A percentile compares a stretch with the other conserved stretches of the same genome.
Evolutionary conservation across 1,140 invertebrate genomes (phyloP).

Genomic region (Aphis craccivora): DNA sequence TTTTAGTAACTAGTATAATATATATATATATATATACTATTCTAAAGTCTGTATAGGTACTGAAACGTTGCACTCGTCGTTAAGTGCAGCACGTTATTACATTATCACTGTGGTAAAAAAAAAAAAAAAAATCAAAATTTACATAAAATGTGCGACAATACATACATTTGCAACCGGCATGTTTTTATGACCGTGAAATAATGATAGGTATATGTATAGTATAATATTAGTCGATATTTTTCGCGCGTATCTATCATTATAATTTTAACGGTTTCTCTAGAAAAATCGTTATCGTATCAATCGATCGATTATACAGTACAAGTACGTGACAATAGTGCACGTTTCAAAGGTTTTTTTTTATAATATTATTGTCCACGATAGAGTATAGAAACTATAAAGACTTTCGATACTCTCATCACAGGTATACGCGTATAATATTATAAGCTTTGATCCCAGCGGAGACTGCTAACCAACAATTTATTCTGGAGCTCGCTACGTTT

Average conservation of each 20-base stretch:
- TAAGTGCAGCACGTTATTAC: not conserved
- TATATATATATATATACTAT: not conserved
- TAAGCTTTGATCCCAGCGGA: not conserved
- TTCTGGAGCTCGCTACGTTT: not conserved
- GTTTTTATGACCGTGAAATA: not conserved
- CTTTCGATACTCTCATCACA: not conserved
- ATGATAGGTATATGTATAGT: not conserved
- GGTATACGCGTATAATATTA: not conserved
- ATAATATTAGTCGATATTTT: not conserved
- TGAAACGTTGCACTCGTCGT: not conserved
- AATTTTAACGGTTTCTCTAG: not conserved
- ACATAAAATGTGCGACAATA: not conserved
- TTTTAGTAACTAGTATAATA: not conserved
- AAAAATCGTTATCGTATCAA: not conserved
- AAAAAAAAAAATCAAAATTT: not conserved
- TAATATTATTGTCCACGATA: no score
- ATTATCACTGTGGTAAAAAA: not conserved
- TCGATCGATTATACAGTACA: not conserved
- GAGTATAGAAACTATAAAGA: not conserved
- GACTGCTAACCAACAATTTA: not conserved
- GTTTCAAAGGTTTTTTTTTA: no score
- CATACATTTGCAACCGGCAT: not conserved
- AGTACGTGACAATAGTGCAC: no score
- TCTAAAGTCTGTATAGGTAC: not conserved
- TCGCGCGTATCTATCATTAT: not conserved